Evolutionary conservation across 2,888 invertebrate species (phyloP).

Genomic region (Ephialtes manifestator): DNA sequence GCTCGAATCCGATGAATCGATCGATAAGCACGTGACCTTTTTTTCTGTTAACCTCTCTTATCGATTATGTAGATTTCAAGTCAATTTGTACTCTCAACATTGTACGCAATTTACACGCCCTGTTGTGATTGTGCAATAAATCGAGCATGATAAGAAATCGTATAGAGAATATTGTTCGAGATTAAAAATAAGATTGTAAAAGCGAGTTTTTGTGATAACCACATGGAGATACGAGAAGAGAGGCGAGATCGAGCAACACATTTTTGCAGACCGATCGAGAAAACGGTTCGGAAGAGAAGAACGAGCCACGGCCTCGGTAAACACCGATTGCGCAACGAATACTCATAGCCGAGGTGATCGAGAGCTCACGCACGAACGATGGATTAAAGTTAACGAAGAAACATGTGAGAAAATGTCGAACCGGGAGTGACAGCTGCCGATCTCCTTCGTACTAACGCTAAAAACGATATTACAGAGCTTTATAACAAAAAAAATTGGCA

Average conservation of each 20-base stretch:
- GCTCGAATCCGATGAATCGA: slow-evolving; percentile 23
- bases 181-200: neutral
- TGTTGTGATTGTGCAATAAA: slow-evolving; percentile 43
- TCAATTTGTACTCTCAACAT: slow-evolving; percentile 46
- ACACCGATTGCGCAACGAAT: slow-evolving; percentile 31
- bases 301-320: slow-evolving; percentile 27
- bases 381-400: slow-evolving; percentile 28
- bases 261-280: slow-evolving; percentile 15
- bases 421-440: neutral
- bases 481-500: too few relatives aligned
- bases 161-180: slow-evolving; percentile 7
- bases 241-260: neutral
- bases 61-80: slow-evolving; percentile 9
- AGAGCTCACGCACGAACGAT: slow-evolving; percentile 15
- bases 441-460: neutral
- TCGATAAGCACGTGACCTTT: slow-evolving; percentile 39
- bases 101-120: slow-evolving; percentile 4
- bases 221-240: neutral
- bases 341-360: slow-evolving; percentile 39
- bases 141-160: slow-evolving; percentile 37
- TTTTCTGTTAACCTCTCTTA: slow-evolving; percentile 28
- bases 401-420: slow-evolving; percentile 15
- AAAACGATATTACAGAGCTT: neutral
- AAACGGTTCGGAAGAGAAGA: neutral
- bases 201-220: slow-evolving; percentile 12